Evolutionary conservation across 2,113 vertebrate species (phyloP), one percentile per base, ranked within the genome.

Genomic region (Amblyornis subalaris): DNA sequence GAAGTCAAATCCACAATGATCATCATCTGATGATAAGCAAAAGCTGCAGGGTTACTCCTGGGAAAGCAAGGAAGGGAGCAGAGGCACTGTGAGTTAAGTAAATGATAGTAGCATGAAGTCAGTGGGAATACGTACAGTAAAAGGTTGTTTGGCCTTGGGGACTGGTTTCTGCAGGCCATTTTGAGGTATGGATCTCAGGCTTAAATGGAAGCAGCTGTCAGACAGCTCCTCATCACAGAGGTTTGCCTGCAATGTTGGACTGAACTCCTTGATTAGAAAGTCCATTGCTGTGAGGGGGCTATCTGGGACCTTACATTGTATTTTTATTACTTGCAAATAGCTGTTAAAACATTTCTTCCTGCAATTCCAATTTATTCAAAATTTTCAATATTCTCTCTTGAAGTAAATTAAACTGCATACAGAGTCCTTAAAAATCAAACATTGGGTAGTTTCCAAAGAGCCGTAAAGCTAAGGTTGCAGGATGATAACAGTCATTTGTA

Each of bases 401-500:
- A 97, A 96, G 76, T 73, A 95, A 57, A 96, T 91, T 93, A 84
- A 71, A 79, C 65, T 71, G 82, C 31, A 73, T 62, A 75, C 42
- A 80, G 62, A 92, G 40, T 93, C 94, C 87, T 92, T 93, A 88
- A 95, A 94, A 96, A 97, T 92, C 83, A 92, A 96, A 95, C 85
- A 50, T 80, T 95, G 94, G 89, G 81, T 88, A 75, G 71, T 83
- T 96, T 96, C 95, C 96, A 95, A 95, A 97, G 70, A 90, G 87
- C 93, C 81, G 90, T 97, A 94, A 96, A 74, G 92, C 91, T 86
- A 96, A 95, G 84, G 96, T 96, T 96, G 96, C 89, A 89, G 55
- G 88, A 94, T 95, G 94, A 94, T 95, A 96, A 96, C 71, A 95
- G 93, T 95, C 25, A 96, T 97, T 97, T 97, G 94, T 97, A 97